These are phyloP conservation scores for Oncorhynchus mykiss DNA, from an alignment of 2,113 vertebrate species.

Conservation along the genomic window DNA sequence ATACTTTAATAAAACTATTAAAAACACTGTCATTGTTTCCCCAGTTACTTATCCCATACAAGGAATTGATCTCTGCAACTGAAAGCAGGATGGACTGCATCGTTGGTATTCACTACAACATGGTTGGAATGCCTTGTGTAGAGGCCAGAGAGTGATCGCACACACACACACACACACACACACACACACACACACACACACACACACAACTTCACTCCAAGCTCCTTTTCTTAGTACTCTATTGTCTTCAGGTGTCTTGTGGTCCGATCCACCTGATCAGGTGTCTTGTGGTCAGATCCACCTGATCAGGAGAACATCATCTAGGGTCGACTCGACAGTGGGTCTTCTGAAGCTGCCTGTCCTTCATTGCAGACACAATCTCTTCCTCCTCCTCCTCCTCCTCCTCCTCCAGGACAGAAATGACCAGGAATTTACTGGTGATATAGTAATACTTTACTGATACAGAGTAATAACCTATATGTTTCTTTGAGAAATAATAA, in stretches of 20 bases:
- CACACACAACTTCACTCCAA: conserved; percentile 41
- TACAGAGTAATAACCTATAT: too few species aligned
- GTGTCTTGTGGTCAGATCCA: conserved; percentile 22
- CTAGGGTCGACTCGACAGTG: not conserved
- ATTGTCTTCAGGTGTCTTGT: not conserved
- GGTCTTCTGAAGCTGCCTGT: too few species aligned
- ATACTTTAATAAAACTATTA: not conserved
- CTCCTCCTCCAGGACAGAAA: not conserved
- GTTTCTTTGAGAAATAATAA: too few species aligned
- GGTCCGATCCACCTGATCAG: too few species aligned
- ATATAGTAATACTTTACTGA: too few species aligned
- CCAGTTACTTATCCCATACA: conserved; percentile 52
- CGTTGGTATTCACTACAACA: conserved; percentile 47
- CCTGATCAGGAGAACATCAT: not conserved
- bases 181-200: too few species aligned
- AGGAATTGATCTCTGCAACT: conserved; percentile 51
- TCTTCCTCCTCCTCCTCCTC: not conserved
- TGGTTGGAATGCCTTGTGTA: conserved; percentile 63
- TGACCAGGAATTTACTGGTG: too few species aligned
- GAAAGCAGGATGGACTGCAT: conserved; percentile 14
- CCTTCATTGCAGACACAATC: too few species aligned
- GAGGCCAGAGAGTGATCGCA: conserved; percentile 19
- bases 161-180: too few species aligned
- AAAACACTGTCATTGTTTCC: not conserved
- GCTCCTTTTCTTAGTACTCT: conserved; percentile 5